These are phyloP conservation scores for Malacosoma neustria DNA, from an alignment of 2,888 invertebrate species.

Conservation along the genomic window DNA sequence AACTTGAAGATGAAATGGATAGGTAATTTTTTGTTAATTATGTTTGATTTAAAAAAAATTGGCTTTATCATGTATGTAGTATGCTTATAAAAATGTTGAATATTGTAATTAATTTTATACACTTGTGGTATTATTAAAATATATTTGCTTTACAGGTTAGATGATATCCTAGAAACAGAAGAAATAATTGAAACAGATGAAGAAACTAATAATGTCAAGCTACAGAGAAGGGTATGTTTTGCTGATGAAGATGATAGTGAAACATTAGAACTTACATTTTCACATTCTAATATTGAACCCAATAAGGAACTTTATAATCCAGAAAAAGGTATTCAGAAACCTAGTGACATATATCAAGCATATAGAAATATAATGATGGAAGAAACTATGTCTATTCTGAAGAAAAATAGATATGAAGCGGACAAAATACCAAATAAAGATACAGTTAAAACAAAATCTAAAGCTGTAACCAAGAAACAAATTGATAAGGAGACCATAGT, in stretches of 20 bases:
- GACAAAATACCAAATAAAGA: slow-evolving; percentile 6
- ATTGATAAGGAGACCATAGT: slow-evolving; percentile 29
- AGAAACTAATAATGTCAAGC: slow-evolving; percentile 12
- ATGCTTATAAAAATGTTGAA: no score
- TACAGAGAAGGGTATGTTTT: slow-evolving; percentile 49
- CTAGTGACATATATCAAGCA: slow-evolving; percentile 57
- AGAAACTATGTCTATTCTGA: slow-evolving; percentile 50
- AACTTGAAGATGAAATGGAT: slow-evolving; percentile 73
- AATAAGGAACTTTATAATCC: slow-evolving; percentile 28
- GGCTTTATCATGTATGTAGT: no score
- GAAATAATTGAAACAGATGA: slow-evolving; percentile 22
- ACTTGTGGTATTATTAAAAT: no score
- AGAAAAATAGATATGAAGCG: slow-evolving; percentile 42
- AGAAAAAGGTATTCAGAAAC: slow-evolving; percentile 45
- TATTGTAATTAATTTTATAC: no score
- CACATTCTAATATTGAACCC: slow-evolving; percentile 40
- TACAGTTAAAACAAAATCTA: slow-evolving; percentile 4
- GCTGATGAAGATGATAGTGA: slow-evolving; percentile 49
- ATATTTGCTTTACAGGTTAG: slow-evolving; percentile 24
- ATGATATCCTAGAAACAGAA: slow-evolving; percentile 38
- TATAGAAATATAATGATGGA: slow-evolving; percentile 30
- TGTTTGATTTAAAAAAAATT: no score
- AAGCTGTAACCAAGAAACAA: slow-evolving; percentile 6
- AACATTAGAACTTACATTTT: slow-evolving; percentile 48
- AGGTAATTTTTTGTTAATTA: no score